A percentile compares a stretch with the other conserved stretches of the same genome.
These are phyloP conservation scores for Eurytoma californica DNA, from an alignment of 2,888 invertebrate genomes.

Conservation along the genomic window DNA sequence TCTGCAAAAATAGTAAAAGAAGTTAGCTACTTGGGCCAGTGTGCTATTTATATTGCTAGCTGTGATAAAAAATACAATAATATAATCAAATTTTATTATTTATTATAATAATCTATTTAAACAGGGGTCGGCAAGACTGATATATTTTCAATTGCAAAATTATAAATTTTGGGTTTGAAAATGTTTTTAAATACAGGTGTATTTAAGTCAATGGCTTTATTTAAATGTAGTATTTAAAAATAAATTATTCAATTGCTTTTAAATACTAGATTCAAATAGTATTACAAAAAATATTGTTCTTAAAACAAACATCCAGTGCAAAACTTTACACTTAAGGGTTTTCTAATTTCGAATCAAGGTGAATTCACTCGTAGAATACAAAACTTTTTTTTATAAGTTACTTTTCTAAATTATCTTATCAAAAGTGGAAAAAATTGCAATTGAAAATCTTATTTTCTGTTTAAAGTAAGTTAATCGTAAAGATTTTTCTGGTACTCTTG, in stretches of 20 bases:
- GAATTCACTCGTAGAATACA: too few species aligned
- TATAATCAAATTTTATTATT: slow-evolving; percentile 22
- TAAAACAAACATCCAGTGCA: neutral
- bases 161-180: slow-evolving; percentile 37
- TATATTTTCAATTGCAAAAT: slow-evolving; percentile 20
- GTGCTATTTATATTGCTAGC: neutral
- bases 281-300: neutral
- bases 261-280: neutral
- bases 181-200: slow-evolving; percentile 44
- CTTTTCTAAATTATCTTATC: too few species aligned
- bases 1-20: slow-evolving; percentile 58
- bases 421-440: too few species aligned
- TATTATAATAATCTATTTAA: slow-evolving; percentile 4
- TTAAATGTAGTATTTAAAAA: slow-evolving; percentile 37
- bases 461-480: too few species aligned
- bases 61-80: slow-evolving; percentile 1
- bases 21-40: slow-evolving; percentile 21
- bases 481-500: too few species aligned
- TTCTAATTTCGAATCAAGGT: too few species aligned
- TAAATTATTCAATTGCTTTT: slow-evolving; percentile 3
- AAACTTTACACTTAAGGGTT: too few species aligned
- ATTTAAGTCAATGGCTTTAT: slow-evolving; percentile 20
- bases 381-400: too few species aligned
- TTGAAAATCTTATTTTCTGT: too few species aligned
- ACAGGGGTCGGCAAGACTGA: slow-evolving; percentile 52